Base-by-base conservation (phyloP, 2,113 vertebrate species). In the Dipodomys stephensi region DNA sequence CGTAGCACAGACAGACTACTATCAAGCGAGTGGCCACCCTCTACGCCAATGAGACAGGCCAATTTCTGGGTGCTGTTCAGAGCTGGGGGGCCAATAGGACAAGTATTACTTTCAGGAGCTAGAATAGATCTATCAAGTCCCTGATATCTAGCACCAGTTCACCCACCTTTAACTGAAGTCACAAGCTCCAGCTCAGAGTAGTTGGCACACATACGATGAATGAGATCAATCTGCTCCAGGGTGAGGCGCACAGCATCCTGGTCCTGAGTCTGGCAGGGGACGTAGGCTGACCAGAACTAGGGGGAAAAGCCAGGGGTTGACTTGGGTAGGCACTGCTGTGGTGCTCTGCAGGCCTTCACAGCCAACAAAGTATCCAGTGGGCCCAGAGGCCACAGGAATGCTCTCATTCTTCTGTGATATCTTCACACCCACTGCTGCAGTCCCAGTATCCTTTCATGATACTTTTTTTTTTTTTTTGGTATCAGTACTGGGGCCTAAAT, bases 1-100 rank as follows among this genome's bases (percentile, higher is more conserved):
- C 99, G 98, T 81, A 99, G 97, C 2, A 98, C 3, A 19, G 98
- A 98, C 89, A 99, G 96, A 93, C 99, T 99, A 97, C 98, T 99
- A 97, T 99, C 99, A 39, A 99, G 98, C 2, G 99, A 98, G 96
- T 99, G 99, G 0, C 99, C 99, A 7, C 99, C 99, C 96, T 99
- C 99, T 49, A 99, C 97, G 69, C 99, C 99, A 76, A 99, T 99
- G 72, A 99, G 97, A 97, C 99, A 99, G 0, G 98, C 98, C 2
- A 99, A 98, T 95, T 97, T 99, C 65, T 6, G 78, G 7, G 98
- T 98, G 6, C 94, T 92, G 62, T 79, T 98, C 49, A 99, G 97
- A 87, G 97, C 99, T 99, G 96, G 28, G 28, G 94, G 89, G 72
- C 3, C 78, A 32, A 53, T 78, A 57, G 93, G 46, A 88, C 39